phyloP scores from a whole-genome alignment of 2,113 vertebrate genomes.

The Coryphaenoides rupestris region DNA sequence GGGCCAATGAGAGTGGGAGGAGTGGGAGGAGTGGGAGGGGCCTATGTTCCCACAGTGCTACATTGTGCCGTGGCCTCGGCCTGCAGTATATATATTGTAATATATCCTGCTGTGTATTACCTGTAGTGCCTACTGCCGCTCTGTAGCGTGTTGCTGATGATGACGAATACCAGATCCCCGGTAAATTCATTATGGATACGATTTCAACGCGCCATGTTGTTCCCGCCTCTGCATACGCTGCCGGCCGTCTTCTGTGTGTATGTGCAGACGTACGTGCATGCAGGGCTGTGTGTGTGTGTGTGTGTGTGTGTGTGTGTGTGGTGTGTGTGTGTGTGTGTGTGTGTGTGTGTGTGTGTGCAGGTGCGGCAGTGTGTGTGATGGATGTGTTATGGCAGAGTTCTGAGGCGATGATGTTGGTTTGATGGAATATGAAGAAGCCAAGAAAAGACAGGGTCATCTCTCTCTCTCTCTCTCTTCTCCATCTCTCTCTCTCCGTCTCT shows the following conservation, averaged over 20 bases:
- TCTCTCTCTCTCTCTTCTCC: conserved; percentile 19
- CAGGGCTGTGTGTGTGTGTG: background rate
- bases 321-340: conserved; percentile 5
- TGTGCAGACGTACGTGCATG: background rate
- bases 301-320: background rate
- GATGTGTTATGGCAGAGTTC: conserved; percentile 69
- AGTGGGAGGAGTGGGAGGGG: no score
- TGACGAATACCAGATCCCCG: no score
- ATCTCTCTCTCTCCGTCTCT: conserved; percentile 28
- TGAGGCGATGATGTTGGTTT: conserved; percentile 65
- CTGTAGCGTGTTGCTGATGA: no score
- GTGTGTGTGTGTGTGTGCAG: conserved; percentile 17
- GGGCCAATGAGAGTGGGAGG: no score
- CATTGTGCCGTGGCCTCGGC: no score
- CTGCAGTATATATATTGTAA: no score
- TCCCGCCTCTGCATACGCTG: conserved; percentile 36
- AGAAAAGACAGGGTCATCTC: conserved; percentile 69
- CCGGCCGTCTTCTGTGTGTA: background rate
- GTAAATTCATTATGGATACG: conserved; percentile 44
- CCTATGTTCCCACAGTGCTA: no score
- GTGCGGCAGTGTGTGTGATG: conserved; percentile 48
- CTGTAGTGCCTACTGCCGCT: no score
- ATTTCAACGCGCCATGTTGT: conserved; percentile 27
- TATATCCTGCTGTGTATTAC: no score
- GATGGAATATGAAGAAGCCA: conserved; percentile 68